Conservation (phyloP, 2,113 vertebrate species). For the Ramphastos sulfuratus region DNA sequence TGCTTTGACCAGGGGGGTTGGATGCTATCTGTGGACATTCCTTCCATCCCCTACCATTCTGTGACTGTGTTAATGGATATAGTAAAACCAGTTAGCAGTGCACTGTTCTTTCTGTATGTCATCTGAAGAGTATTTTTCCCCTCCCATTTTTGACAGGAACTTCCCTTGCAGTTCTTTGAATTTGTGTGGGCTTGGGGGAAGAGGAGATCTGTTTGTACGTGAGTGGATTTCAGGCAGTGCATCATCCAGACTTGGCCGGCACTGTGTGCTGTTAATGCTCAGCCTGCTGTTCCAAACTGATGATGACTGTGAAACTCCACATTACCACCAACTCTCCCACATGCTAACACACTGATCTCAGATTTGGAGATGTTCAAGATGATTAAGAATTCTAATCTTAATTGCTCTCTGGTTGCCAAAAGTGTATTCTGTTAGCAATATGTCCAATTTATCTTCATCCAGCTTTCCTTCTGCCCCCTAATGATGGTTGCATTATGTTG, state of each 20-base stretch:
- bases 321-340: not conserved
- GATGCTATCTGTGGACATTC: no score
- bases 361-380: not conserved
- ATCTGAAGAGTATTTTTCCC: not conserved
- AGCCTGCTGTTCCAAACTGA: not conserved
- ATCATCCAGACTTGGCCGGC: accelerated
- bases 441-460: not conserved
- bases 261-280: not conserved
- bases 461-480: not conserved
- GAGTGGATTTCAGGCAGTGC: not conserved
- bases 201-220: not conserved
- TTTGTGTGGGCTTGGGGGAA: not conserved
- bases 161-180: not conserved
- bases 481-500: not conserved
- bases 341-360: not conserved
- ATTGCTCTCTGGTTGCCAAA: not conserved
- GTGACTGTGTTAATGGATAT: not conserved
- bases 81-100: not conserved
- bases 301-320: not conserved
- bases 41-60: no score
- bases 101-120: accelerated
- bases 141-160: not conserved
- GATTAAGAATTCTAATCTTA: not conserved
- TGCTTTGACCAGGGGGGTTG: no score
- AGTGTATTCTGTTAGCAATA: not conserved